Evolutionary conservation across 2,888 invertebrate species (phyloP), one percentile per base, ranked within the genome.

Genomic region (Drosophila kokeensis): DNA sequence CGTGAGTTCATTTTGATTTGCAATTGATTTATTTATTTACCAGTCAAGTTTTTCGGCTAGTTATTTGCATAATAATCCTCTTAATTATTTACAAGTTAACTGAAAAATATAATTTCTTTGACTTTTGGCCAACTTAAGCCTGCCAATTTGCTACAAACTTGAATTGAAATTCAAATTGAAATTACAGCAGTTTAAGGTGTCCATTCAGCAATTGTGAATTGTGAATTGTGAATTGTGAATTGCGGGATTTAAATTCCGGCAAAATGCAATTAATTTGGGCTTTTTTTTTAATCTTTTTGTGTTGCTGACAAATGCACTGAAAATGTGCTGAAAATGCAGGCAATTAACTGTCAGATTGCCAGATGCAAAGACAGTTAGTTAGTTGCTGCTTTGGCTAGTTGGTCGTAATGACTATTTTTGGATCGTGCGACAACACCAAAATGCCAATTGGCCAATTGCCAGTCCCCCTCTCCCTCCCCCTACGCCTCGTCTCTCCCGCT

Each of bases 371-470:
- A 42, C 11, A 30, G 21, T 24, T 40, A 15, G 29, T 30, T n/a
- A n/a, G 50, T 65, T 32, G 45, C 45, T 66, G 69, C 66, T 66
- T 53, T 69, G 54, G 67, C 69, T 67, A 79, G 79, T 82, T 83
- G 80, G 61, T 70, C 83, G 67, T 82, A 89, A 87, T 84, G 88
- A 89, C 86, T 84, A 89, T 85, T 87, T 89, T 87, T 88, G 89
- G 86, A 70, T 63, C 72, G 80, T 89, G 79, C 79, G 82, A 83
- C 81, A 53, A 54, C 30, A 57, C 58, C 68, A 61, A 65, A 71
- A 77, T 73, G 63, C 42, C 60, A 45, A 58, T 75, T 76, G 76
- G 74, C 76, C 75, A 75, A 79, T 72, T 76, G 70, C 63, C n/a
- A 36, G 57, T 13, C 5, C 8, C 3, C 18, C 30, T 49, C 5